Base-by-base conservation (phyloP, 1,140 invertebrate species). In the Protaetia brevitarsis region DNA sequence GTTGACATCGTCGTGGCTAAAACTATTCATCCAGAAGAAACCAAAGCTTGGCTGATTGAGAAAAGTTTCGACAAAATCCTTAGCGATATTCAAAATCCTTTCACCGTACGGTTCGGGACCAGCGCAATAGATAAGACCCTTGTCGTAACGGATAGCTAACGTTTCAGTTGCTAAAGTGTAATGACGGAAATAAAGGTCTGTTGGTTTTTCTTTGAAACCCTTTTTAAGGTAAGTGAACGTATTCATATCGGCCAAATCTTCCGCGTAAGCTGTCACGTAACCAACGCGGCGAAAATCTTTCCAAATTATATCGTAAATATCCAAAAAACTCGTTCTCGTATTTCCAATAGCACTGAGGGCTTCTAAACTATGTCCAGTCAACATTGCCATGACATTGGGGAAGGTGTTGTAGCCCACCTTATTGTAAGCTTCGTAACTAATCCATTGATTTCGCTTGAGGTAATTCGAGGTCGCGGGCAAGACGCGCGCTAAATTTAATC, bases 381-480 rank as follows among this genome's bases (percentile, higher is more conserved):
- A 78, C 2, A 89, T 77, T 0, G 91, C 88, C 83, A 94, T 89
- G 16, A 94, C 73, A 77, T 94, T 94, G 0, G 91, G 90, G 74
- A 90, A 93, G 0, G 90, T 93, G 69, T 93, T 92, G 69, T 91
- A 90, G 1, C 85, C 91, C 69, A 87, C 82, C 77, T 89, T 89
- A 58, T 85, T 87, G 72, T 87, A 89, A 0, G 87, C 87, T 37
- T 80, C 76, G 13, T 88, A 75, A 19, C 80, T 78, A 8, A 85
- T 68, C 75, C 84, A 87, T 10, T 64, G 34, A 27, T 69, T 65
- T 26, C 66, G 78, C 34, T 83, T 82, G 5, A 95, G 76, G 74
- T 87, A 88, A 30, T 80, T 74, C 2, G 84, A 79, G 0, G 91
- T 93, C 71, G 84, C 83, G 7, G 91, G 90, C 87, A 95, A 87